phyloP scores from a whole-genome alignment of 1,140 invertebrate genomes.

The Anastatus disparis region DNA sequence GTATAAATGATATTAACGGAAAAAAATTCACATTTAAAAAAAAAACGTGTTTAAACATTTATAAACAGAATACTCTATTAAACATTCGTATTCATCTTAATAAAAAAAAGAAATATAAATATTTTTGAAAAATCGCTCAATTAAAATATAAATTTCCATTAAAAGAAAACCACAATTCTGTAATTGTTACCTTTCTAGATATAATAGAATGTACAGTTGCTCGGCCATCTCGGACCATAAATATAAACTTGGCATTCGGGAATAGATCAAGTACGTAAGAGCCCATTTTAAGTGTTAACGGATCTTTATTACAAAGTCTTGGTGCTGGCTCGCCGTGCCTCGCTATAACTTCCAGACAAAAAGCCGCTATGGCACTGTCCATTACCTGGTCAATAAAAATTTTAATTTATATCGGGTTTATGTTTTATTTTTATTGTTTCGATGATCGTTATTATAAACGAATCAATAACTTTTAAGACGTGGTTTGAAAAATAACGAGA shows the following conservation, averaged over 20 bases:
- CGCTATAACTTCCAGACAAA: constrained; percentile 96
- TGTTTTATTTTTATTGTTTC: not conserved
- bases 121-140: too few species aligned
- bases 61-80: too few species aligned
- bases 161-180: too few species aligned
- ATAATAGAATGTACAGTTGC: constrained; percentile 98
- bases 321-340: constrained; percentile 94
- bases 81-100: too few species aligned
- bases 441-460: too few species aligned
- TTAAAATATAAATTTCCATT: too few species aligned
- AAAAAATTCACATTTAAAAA: too few species aligned
- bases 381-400: constrained; percentile 83
- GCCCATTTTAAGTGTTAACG: constrained; percentile 95
- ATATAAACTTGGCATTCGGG: constrained; percentile 93
- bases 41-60: too few species aligned
- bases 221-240: constrained; percentile 97
- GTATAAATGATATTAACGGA: too few species aligned
- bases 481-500: too few species aligned
- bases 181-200: constrained; percentile 81
- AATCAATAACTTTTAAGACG: too few species aligned
- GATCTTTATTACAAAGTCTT: constrained; percentile 98
- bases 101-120: too few species aligned
- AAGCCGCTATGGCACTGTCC: constrained; percentile 94
- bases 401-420: not conserved
- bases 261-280: constrained; percentile 83